Evolutionary conservation across 1,140 invertebrate species (phyloP), one percentile per base, ranked within the genome.

Genomic region (Drosophila paulistorum): DNA sequence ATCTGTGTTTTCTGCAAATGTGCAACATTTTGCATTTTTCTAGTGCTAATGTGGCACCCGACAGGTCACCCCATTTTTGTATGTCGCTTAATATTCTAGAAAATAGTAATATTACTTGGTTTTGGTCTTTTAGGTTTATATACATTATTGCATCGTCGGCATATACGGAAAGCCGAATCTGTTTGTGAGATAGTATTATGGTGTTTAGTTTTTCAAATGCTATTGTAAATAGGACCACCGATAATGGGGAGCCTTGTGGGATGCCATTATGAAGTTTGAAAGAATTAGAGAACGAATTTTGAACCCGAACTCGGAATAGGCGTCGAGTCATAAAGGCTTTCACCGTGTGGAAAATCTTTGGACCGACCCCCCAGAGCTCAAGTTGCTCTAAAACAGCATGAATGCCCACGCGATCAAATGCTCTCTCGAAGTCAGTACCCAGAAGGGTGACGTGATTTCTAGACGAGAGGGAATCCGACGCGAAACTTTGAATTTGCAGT

Each of bases 21-120:
- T 68, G 65, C 3, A 60, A 20, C 9, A 45, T 58, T 59, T 68
- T 68, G 45, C 65, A 68, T 60, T 68, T 68, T 20, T 26, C 57
- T 59, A 60, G 14, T 26, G 65, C 26, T 13, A 60, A 41, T 14
- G 41, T 58, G 39, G 65, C 65, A 23, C 65, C 65, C 55, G 65
- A 68, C 10, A 51, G 33, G 11, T n/a, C 45, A 20, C 62, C 45
- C 45, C 45, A 54, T 9, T 65, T 48, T 51, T 54, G 17, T 6
- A 65, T 54, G 26, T 54, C 63, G 7, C 5, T 54, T 37, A 54
- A 33, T 17, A 54, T 65, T 54, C 51, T 35, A 2, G 45, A 65
- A 13, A 65, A 48, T 11, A 33, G 33, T 51, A 30, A 54, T 17
- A 51, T 30, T 6, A 14, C 48, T 64, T 54, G n/a, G 3, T 35